Evolutionary conservation across 2,113 vertebrate species (phyloP).

Genomic region (Platichthys stellatus): DNA sequence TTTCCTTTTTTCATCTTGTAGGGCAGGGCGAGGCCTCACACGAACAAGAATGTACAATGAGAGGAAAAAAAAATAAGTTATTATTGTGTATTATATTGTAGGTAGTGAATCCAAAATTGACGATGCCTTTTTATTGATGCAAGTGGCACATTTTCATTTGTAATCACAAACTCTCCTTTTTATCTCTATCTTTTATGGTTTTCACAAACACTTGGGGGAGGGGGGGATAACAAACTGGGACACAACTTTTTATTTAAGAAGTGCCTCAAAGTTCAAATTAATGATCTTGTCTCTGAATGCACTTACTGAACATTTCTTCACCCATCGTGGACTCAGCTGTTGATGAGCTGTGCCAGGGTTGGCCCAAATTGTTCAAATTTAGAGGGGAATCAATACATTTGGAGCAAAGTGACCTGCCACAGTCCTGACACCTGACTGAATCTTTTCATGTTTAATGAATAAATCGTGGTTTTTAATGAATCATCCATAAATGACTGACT

Average conservation of each 20-base stretch:
- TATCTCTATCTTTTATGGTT: conserved; percentile 53
- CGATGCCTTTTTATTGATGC: conserved; percentile 88
- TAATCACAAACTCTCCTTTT: conserved; percentile 56
- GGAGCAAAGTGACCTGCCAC: not conserved
- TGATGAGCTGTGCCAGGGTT: not conserved
- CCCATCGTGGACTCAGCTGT: not conserved
- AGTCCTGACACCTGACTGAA: conserved; percentile 1
- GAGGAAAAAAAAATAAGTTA: conserved; percentile 81
- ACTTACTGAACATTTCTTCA: conserved; percentile 41
- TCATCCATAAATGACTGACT: not conserved
- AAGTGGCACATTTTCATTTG: conserved; percentile 81
- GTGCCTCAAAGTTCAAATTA: conserved; percentile 85
- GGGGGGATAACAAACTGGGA: conserved; percentile 14
- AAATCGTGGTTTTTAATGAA: not conserved
- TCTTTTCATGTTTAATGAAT: conserved; percentile 7
- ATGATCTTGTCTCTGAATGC: conserved; percentile 70
- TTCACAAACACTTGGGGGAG: conserved; percentile 37
- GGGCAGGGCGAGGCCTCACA: conserved; percentile 69
- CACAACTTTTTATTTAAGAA: conserved; percentile 79
- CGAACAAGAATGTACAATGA: conserved; percentile 86
- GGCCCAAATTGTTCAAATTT: conserved; percentile 1
- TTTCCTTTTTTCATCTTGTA: conserved; percentile 63
- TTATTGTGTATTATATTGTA: conserved; percentile 77
- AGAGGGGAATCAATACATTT: not conserved
- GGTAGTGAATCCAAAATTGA: conserved; percentile 81